Percentiles rank a stretch among this genome's conserved stretches.
phyloP scores from a whole-genome alignment of 2,113 vertebrate species.

The Holacanthus passer region DNA sequence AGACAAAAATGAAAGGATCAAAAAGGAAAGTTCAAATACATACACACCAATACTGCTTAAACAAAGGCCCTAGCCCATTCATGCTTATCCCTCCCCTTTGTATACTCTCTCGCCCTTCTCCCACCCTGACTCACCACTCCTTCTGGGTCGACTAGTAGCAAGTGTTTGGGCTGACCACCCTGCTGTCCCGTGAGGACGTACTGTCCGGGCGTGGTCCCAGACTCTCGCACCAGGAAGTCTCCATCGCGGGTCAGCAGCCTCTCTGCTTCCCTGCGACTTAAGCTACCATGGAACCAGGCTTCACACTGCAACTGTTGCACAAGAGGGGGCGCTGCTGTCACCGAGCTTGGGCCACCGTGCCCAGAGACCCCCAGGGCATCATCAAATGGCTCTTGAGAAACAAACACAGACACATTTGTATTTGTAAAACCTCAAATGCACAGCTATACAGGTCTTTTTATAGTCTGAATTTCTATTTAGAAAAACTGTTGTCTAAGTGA shows the following conservation, averaged over 20 bases:
- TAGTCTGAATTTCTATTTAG: conserved; percentile 5
- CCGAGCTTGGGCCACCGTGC: conserved; percentile 52
- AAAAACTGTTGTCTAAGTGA: conserved; percentile 3
- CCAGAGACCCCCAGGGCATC: conserved; percentile 89
- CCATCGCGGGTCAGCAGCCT: conserved; percentile 91
- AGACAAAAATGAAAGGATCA: background rate
- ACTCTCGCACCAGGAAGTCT: conserved; percentile 97
- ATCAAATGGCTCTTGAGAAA: conserved; percentile 92
- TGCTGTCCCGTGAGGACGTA: conserved; percentile 97
- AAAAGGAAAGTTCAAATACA: background rate
- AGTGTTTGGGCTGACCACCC: conserved; percentile 94
- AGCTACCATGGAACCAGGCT: conserved; percentile 94
- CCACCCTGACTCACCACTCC: conserved; percentile 90
- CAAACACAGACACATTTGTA: background rate
- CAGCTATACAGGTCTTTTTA: background rate
- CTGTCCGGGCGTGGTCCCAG: conserved; percentile 94
- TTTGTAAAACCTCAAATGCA: background rate
- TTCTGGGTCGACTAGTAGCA: conserved; percentile 96
- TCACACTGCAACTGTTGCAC: conserved; percentile 93
- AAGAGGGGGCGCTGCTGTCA: conserved; percentile 86
- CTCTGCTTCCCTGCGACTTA: conserved; percentile 93
- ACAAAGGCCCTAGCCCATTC: background rate
- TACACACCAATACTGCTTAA: background rate
- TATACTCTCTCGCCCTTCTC: background rate
- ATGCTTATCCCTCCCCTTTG: background rate